phyloP scores from a whole-genome alignment of 1,140 invertebrate species.

The Cecropterus lyciades region DNA sequence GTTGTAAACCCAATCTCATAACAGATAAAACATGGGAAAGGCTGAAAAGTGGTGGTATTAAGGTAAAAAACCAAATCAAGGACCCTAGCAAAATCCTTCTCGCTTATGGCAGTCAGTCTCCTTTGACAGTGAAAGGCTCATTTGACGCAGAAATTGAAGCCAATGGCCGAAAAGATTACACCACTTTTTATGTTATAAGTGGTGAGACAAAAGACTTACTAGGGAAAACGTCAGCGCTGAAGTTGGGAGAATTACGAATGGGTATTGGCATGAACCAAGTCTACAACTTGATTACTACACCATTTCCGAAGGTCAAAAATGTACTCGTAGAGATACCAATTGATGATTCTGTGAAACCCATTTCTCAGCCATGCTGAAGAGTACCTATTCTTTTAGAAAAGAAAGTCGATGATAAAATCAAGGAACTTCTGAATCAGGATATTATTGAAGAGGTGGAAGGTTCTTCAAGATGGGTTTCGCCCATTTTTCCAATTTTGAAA shows the following conservation, averaged over 20 bases:
- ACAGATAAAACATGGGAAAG: constrained; percentile 42
- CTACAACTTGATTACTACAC: too few species aligned
- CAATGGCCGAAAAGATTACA: neutral
- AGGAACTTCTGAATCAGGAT: constrained; percentile 41
- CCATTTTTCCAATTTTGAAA: constrained; percentile 58
- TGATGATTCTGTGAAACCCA: constrained; percentile 46
- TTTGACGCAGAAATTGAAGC: constrained; percentile 34
- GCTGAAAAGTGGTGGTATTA: constrained; percentile 31
- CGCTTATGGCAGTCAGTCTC: constrained; percentile 35
- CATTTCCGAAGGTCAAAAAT: constrained; percentile 56
- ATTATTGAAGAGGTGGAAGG: constrained; percentile 58
- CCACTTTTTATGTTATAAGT: constrained; percentile 41
- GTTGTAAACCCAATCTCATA: constrained; percentile 44
- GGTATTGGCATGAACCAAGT: constrained; percentile 40
- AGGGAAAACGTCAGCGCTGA: constrained; percentile 28
- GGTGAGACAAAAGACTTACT: constrained; percentile 42
- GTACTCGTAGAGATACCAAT: constrained; percentile 49
- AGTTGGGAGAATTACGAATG: constrained; percentile 47
- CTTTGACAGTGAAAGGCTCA: constrained; percentile 30
- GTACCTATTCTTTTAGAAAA: constrained; percentile 48
- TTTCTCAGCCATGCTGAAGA: constrained; percentile 52
- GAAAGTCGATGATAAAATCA: constrained; percentile 46
- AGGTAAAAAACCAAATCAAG: constrained; percentile 40
- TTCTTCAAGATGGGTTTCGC: constrained; percentile 60
- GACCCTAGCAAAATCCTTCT: constrained; percentile 31